These are phyloP conservation scores for Cephus runcator DNA, from an alignment of 2,888 invertebrate genomes.

Conservation along the genomic window DNA sequence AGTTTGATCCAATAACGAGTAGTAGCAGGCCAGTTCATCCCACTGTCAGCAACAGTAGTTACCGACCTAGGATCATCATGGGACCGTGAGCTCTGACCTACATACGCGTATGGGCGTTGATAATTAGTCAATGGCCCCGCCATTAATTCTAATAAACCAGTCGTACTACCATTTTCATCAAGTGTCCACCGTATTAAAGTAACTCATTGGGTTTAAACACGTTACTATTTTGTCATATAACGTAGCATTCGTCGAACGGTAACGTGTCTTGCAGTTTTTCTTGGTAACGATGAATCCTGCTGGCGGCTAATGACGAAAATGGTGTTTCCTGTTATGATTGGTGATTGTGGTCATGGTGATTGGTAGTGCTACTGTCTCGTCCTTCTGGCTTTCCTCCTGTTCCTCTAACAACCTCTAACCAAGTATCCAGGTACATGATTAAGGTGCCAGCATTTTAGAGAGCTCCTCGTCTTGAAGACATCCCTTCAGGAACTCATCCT, in stretches of 20 bases:
- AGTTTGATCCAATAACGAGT: neutral
- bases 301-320: neutral
- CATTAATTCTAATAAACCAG: neutral
- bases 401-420: neutral
- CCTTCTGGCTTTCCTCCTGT: neutral
- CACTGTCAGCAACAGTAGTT: neutral
- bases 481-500: constrained; percentile 97
- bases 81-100: neutral
- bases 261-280: neutral
- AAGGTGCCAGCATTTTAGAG: constrained; percentile 94
- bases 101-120: neutral
- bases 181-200: neutral
- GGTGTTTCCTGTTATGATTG: neutral
- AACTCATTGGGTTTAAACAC: neutral
- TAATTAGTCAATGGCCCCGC: neutral
- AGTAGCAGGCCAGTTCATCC: neutral
- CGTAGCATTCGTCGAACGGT: neutral
- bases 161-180: neutral
- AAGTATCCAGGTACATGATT: constrained; percentile 66
- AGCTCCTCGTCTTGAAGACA: constrained; percentile 97
- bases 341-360: neutral
- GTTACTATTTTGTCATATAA: neutral
- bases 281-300: neutral
- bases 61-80: neutral
- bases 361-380: neutral